Evolutionary conservation across 2,797 vertebrate genomes (phyloP).

Genomic region (Manis javanica): DNA sequence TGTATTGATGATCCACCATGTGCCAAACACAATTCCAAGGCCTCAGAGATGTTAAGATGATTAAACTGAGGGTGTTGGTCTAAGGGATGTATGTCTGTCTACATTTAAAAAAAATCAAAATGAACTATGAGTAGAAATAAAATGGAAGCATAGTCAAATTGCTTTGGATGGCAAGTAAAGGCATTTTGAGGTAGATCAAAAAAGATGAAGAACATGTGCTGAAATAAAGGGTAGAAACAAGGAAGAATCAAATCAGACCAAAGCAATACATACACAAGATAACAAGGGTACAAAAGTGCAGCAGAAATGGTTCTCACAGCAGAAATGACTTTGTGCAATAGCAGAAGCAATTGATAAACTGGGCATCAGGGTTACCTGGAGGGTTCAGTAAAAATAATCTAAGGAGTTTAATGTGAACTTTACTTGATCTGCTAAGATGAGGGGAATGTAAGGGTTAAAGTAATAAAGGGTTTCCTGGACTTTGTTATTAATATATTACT

Average conservation of each 20-base stretch:
- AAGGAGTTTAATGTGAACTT: background rate
- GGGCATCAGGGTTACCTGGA: background rate
- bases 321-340: too few relatives aligned
- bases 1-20: background rate
- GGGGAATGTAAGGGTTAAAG: background rate
- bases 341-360: background rate
- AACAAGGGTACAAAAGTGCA: background rate
- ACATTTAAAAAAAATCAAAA: background rate
- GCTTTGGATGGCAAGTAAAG: background rate
- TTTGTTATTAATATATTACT: background rate
- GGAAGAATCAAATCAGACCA: fast-evolving
- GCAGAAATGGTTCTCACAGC: background rate
- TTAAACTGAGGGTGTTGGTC: background rate
- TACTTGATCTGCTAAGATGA: background rate
- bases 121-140: background rate
- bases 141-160: background rate
- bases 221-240: background rate
- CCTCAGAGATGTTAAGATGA: too few relatives aligned
- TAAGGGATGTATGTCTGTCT: background rate
- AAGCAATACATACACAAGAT: too few relatives aligned
- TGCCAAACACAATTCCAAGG: too few relatives aligned
- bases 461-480: background rate
- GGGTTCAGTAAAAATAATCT: background rate
- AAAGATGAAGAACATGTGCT: background rate
- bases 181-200: background rate